Percentiles rank a stretch among this genome's conserved stretches.
Evolutionary conservation across 2,888 invertebrate genomes (phyloP).

Genomic region (Poecilobothrus nobilitatus): DNA sequence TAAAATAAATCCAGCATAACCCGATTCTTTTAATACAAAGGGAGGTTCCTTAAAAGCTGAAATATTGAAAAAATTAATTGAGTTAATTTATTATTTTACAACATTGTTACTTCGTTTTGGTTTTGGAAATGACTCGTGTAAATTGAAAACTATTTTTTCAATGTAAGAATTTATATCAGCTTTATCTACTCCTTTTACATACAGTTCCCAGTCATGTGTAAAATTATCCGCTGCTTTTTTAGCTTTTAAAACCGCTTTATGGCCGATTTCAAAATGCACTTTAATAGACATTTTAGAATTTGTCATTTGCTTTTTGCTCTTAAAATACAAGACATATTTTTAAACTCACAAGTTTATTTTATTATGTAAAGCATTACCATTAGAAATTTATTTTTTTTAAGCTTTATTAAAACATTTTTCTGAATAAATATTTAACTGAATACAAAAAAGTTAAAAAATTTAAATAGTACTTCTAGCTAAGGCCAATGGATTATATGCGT

Average conservation of each 20-base stretch:
- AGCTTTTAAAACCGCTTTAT: constrained; percentile 71
- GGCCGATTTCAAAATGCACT: constrained; percentile 87
- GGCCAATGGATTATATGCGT: not conserved
- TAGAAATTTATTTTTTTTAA: not conserved
- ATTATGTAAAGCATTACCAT: not conserved
- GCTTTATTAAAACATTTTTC: not conserved
- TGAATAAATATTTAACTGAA: too few species aligned
- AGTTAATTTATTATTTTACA: constrained; percentile 5
- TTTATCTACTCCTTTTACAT: constrained; percentile 79
- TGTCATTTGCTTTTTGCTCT: not conserved
- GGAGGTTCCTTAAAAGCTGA: constrained; percentile 86
- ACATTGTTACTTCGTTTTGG: constrained; percentile 70
- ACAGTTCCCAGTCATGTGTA: constrained; percentile 97
- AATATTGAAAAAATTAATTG: constrained; percentile 19
- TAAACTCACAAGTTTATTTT: too few species aligned
- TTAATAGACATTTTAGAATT: constrained; percentile 54
- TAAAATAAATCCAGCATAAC: constrained; percentile 88
- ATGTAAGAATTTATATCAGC: constrained; percentile 83
- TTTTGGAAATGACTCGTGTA: constrained; percentile 87
- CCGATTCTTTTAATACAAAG: constrained; percentile 82
- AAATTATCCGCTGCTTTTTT: constrained; percentile 82
- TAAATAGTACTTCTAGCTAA: too few species aligned
- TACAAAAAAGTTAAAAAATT: too few species aligned
- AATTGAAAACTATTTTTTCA: constrained; percentile 82
- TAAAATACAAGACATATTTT: constrained; percentile 7